These are phyloP conservation scores for Triplophysa tibetana DNA, from an alignment of 2,113 vertebrate species.

Conservation along the genomic window DNA sequence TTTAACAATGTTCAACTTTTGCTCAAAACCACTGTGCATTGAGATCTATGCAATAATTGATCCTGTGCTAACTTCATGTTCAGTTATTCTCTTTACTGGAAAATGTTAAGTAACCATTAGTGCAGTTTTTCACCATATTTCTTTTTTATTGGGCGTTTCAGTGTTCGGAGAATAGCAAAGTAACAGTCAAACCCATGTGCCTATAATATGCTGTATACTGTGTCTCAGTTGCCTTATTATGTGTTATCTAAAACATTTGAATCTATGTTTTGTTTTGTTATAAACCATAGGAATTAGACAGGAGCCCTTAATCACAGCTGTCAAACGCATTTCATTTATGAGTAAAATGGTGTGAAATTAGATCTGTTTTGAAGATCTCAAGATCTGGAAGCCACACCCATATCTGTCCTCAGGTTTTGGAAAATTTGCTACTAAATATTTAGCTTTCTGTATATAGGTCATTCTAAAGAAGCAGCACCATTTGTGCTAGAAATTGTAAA, in stretches of 20 bases:
- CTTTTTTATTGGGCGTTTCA: conserved; percentile 9
- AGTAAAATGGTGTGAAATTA: background rate
- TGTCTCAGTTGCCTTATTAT: conserved; percentile 51
- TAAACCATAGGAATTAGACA: background rate
- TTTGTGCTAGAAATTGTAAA: background rate
- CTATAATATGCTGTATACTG: conserved; percentile 35
- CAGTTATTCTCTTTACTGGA: conserved; percentile 28
- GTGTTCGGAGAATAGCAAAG: conserved; percentile 36
- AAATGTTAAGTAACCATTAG: background rate
- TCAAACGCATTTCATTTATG: background rate
- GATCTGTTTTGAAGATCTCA: background rate
- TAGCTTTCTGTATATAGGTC: background rate
- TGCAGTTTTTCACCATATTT: conserved; percentile 20
- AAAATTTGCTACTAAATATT: conserved; percentile 4
- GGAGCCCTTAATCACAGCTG: background rate
- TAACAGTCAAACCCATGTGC: conserved; percentile 44
- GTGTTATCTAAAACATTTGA: conserved; percentile 8
- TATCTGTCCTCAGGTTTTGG: conserved; percentile 18
- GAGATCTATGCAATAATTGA: conserved; percentile 62
- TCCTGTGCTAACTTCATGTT: conserved; percentile 27
- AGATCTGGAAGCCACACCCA: conserved; percentile 5
- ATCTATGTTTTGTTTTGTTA: background rate
- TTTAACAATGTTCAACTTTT: background rate
- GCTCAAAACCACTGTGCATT: conserved; percentile 51
- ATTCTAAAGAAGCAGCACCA: background rate